A percentile compares a stretch with the other conserved stretches of the same genome.
Evolutionary conservation across 2,888 invertebrate species (phyloP).

Genomic region (Halocaridina rubra): DNA sequence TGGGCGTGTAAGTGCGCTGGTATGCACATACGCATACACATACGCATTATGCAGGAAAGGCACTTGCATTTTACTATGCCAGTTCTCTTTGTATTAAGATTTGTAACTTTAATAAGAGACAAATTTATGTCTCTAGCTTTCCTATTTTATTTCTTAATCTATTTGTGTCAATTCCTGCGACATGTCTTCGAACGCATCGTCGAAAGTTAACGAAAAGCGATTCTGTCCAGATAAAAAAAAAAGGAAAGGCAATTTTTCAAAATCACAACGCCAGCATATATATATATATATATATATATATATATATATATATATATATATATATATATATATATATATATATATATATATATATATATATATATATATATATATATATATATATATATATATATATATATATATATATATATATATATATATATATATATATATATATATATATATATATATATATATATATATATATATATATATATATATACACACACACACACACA

Average conservation of each 20-base stretch:
- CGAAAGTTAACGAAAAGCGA: too few relatives aligned
- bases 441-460: slow-evolving; percentile 17
- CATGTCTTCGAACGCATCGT: too few relatives aligned
- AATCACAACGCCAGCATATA: background rate
- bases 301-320: background rate
- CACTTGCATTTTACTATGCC: too few relatives aligned
- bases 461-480: slow-evolving; percentile 16
- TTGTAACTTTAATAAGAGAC: too few relatives aligned
- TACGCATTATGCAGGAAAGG: too few relatives aligned
- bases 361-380: background rate
- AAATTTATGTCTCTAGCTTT: too few relatives aligned
- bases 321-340: slow-evolving; percentile 2
- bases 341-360: slow-evolving; percentile 2
- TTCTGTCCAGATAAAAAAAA: background rate
- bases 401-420: background rate
- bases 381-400: background rate
- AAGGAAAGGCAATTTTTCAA: background rate
- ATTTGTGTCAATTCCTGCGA: too few relatives aligned
- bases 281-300: background rate
- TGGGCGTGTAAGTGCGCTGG: too few relatives aligned
- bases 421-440: background rate
- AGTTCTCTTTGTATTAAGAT: too few relatives aligned
- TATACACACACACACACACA: background rate
- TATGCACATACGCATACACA: too few relatives aligned
- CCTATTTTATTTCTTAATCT: too few relatives aligned